Base-by-base conservation (phyloP, 2,797 vertebrate species). In the Sebastes steindachneri region DNA sequence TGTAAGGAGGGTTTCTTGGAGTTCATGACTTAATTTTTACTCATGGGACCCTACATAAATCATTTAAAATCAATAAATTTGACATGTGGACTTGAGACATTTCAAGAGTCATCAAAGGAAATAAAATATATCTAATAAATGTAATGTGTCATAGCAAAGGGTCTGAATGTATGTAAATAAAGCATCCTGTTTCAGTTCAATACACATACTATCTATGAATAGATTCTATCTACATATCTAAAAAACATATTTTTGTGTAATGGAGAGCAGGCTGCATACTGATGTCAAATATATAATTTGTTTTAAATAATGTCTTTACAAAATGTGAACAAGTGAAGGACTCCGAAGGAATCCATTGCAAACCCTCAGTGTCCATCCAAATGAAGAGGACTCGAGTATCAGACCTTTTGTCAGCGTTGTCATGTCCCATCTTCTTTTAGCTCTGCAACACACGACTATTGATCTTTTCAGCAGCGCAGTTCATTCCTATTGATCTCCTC, bases 401-500 rank as follows among this genome's bases (percentile, higher is more conserved):
- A 73, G 85, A 85, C 63, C 72, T 86, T 90, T 85, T 91, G 90
- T 93, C 90, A 90, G 81, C 75, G 26, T 88, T 89, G 93, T 91
- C 93, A 89, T 93, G 92, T 93, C 89, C 80, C 88, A 91, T 94
- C 91, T 89, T 89, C 86, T 85, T 86, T 88, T 78, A 83, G 84
- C 87, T 95, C 95, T 92, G 94, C 95, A 96, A 97, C 96, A 96
- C 95, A 96, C 93, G 92, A 91, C 94, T 94, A 97, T 98, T 93
- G 96, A 98, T 98, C 96, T 79, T 93, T 95, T 96, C 96, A 97
- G 95, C 95, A 96, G 95, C 92, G 94, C 92, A 96, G 96, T 97
- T 98, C 96, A 97, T 97, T 96, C 96, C 94, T 96, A 97, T 98
- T 96, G 97, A 98, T 96, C 95, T 82, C 82, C 81, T 90, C 81